Percentiles rank a stretch among this genome's conserved stretches.
Conservation (phyloP, 2,113 vertebrate species). For the Falcunculus frontatus region DNA sequence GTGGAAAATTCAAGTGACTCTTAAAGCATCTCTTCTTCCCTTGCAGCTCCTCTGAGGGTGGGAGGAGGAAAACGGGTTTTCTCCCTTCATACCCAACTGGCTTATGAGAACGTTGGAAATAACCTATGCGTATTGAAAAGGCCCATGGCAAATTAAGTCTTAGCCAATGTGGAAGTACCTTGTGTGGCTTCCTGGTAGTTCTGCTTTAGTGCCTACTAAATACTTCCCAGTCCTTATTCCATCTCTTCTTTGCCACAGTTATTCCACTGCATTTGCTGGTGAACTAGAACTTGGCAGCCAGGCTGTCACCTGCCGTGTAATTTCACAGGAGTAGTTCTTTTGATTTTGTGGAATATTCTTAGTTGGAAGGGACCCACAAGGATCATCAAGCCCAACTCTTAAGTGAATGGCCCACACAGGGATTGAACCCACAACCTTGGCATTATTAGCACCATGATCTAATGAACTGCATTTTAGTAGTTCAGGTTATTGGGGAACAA, state of each 20-base stretch:
- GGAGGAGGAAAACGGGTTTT: background rate
- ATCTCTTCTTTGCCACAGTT: background rate
- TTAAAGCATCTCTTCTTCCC: background rate
- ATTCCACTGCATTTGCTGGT: background rate
- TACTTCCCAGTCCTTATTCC: background rate
- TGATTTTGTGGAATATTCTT: background rate
- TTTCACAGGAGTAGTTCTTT: background rate
- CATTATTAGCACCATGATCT: background rate
- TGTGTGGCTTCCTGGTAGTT: background rate
- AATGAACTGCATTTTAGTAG: background rate
- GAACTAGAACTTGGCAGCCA: background rate
- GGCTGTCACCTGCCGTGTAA: background rate
- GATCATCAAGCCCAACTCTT: background rate
- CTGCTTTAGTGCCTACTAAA: background rate
- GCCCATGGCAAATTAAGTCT: background rate
- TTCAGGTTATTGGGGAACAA: background rate
- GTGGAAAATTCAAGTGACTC: background rate
- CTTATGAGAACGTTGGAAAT: background rate
- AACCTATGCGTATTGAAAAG: background rate
- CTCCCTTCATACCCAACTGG: background rate
- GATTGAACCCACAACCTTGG: background rate
- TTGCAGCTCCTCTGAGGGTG: background rate
- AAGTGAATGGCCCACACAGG: too few relatives aligned
- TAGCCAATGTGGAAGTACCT: background rate
- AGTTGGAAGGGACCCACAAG: background rate